phyloP scores from a whole-genome alignment of 2,113 vertebrate genomes.

The Pteronura brasiliensis region DNA sequence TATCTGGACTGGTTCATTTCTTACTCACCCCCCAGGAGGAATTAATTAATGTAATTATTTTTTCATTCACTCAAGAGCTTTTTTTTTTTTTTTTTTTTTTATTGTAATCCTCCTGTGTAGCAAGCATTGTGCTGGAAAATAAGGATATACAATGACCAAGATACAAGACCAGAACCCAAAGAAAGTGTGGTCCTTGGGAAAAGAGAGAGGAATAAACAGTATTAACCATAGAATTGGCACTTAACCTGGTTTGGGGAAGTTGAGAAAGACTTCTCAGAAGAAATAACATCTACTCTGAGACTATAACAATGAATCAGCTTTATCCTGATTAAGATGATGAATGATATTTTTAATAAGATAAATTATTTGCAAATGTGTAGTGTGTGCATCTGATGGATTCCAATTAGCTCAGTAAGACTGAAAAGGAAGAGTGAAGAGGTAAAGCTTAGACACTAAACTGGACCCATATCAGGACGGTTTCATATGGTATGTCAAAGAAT shows the following conservation, averaged over 20 bases:
- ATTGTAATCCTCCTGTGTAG: neutral
- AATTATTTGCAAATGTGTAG: neutral
- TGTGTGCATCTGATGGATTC: neutral
- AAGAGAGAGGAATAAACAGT: neutral
- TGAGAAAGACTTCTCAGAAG: neutral
- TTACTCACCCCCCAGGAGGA: neutral
- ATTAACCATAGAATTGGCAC: neutral
- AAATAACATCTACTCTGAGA: neutral
- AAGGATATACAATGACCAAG: neutral
- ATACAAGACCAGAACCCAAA: neutral
- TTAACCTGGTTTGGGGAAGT: neutral
- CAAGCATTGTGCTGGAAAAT: neutral
- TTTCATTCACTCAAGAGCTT: neutral
- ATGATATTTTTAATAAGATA: neutral
- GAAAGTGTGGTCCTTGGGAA: neutral
- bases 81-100: neutral
- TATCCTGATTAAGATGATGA: neutral
- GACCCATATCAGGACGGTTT: neutral
- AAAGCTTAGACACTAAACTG: neutral
- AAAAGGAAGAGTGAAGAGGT: neutral
- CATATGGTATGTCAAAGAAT: neutral
- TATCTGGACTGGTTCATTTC: slow-evolving; percentile 4
- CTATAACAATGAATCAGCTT: neutral
- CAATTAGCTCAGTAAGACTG: neutral
- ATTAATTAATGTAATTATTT: slow-evolving; percentile 25